Base-by-base conservation (phyloP, 2,888 invertebrate genomes). In the Eristalis intricaria region DNA sequence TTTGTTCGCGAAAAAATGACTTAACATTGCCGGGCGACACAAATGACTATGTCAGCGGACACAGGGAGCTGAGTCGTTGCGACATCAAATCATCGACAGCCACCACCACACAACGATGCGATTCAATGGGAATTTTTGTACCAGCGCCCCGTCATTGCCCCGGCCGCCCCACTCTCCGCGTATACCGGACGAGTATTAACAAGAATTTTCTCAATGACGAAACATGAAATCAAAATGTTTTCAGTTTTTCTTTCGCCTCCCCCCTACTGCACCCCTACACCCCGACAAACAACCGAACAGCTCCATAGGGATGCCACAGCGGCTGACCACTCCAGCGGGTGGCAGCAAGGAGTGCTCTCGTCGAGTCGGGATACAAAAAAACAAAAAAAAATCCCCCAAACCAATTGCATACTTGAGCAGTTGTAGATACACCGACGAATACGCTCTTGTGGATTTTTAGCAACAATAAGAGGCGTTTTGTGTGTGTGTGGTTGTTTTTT, bases 131-230 rank as follows among this genome's bases (percentile, higher is more conserved):
- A 84, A 84, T 80, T 83, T 80, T 73, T 75, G 32, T 8, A 56
- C 58, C 68, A 50, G 15, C 56, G 29, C 56, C 32, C n/a, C 58
- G 15, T 1, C 22, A 5, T 29, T 5, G 10, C 19, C 22, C 60
- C 15, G n/a, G n/a, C n/a, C n/a, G n/a, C 66, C 68, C 0, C 3
- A 60, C 38, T 10, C 63, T 71, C 56, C 56, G 2, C 8, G 8
- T 32, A 19, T 19, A 60, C 77, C 32, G 56, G 61, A 26, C 71
- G 40, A 22, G 71, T 70, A 58, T 78, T 71, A 75, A 84, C 79
- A 80, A 84, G 87, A 87, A 87, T 88, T 88, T 88, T 81, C 88
- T 88, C 88, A 88, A 88, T 88, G 88, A 84, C 88, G 84, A 88
- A 88, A 88, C 88, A 88, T 88, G 84, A 77, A 88, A 88, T 80